Evolutionary conservation across 2,888 invertebrate genomes (phyloP).

Genomic region (Halictus ligatus): DNA sequence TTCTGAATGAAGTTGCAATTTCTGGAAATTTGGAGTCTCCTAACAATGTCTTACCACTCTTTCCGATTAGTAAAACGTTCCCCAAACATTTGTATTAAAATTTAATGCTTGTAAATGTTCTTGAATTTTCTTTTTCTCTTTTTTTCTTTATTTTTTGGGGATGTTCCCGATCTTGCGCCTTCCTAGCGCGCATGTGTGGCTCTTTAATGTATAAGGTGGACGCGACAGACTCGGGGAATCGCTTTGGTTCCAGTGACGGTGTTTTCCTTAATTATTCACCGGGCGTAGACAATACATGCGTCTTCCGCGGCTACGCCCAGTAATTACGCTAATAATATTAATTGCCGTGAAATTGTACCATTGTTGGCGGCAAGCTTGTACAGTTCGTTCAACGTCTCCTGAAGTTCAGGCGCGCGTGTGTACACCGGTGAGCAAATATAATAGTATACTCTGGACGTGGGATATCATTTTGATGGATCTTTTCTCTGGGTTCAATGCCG

Average conservation of each 20-base stretch:
- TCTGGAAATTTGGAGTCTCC: too few species aligned
- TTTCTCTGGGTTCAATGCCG: too few species aligned
- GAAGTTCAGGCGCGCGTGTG: background rate
- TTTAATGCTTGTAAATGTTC: too few species aligned
- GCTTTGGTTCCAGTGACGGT: constrained; percentile 21
- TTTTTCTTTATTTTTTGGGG: too few species aligned
- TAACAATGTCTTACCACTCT: too few species aligned
- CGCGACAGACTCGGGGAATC: background rate
- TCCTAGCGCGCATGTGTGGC: background rate
- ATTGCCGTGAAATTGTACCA: constrained; percentile 35
- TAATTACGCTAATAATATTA: constrained; percentile 54
- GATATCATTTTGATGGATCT: background rate
- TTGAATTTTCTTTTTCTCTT: too few species aligned
- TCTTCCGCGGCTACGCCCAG: constrained; percentile 12
- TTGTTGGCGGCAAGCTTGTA: background rate
- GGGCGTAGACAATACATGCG: constrained; percentile 33
- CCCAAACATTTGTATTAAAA: too few species aligned
- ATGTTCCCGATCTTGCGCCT: too few species aligned
- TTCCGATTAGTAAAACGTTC: too few species aligned
- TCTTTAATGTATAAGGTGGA: background rate
- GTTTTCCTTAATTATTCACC: constrained; percentile 55
- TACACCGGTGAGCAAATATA: background rate
- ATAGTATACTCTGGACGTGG: background rate
- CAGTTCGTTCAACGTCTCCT: background rate
- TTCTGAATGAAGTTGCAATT: background rate